Percentiles rank a stretch among this genome's conserved stretches.
Evolutionary conservation across 2,888 invertebrate genomes (phyloP).

Genomic region (Seira sanloemensis): DNA sequence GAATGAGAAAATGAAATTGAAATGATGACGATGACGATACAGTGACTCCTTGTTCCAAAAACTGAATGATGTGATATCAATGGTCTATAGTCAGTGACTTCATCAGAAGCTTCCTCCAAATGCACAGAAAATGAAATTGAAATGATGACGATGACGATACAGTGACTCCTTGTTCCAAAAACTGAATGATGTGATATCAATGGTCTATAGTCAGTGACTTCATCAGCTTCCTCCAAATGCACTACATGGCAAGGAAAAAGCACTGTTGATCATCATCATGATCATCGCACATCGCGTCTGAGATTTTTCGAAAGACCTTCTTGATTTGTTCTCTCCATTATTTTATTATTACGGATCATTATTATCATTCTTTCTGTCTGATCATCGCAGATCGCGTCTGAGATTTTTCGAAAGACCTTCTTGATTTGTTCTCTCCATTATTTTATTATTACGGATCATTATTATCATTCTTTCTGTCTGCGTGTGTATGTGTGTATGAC

Average conservation of each 20-base stretch:
- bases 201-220: no score
- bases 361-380: not conserved
- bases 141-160: not conserved
- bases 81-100: no score
- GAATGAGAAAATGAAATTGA: not conserved
- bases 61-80: not conserved
- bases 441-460: not conserved
- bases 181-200: not conserved
- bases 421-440: not conserved
- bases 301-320: not conserved
- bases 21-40: not conserved
- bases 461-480: not conserved
- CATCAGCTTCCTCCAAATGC: no score
- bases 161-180: not conserved
- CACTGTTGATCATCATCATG: no score
- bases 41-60: not conserved
- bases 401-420: not conserved
- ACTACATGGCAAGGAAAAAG: no score
- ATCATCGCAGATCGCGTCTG: not conserved
- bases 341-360: not conserved
- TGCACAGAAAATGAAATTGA: not conserved
- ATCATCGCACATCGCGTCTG: not conserved
- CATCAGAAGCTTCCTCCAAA: no score
- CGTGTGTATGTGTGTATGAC: no score
- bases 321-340: not conserved